Evolutionary conservation across 2,797 vertebrate genomes (phyloP).

Genomic region (Sebastes kiyomatsui): DNA sequence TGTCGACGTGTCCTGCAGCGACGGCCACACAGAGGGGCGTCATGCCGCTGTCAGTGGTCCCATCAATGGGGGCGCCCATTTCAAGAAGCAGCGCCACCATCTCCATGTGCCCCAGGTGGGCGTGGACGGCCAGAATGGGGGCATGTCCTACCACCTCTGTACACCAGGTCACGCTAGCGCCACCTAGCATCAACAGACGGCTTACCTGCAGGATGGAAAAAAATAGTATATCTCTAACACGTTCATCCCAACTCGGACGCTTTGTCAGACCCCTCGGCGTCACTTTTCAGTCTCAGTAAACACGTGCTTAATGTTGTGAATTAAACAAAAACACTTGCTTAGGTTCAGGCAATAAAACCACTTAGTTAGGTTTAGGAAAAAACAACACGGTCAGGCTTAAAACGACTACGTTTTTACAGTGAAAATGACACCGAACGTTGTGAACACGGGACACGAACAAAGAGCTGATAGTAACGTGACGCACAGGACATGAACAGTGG

Average conservation of each 20-base stretch:
- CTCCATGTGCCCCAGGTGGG: constrained; percentile 94
- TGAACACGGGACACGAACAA: no score
- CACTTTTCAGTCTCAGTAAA: no score
- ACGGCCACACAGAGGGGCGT: constrained; percentile 92
- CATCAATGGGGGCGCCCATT: constrained; percentile 89
- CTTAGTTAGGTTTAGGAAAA: no score
- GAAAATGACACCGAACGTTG: no score
- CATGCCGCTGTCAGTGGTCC: constrained; percentile 89
- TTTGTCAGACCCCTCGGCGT: no score
- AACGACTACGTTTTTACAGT: no score
- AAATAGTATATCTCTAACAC: not conserved
- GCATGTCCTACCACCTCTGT: constrained; percentile 95
- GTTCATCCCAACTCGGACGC: no score
- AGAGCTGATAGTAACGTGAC: no score
- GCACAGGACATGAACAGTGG: fast-evolving
- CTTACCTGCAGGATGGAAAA: constrained; percentile 85
- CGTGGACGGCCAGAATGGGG: constrained; percentile 92
- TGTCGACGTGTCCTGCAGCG: constrained; percentile 87
- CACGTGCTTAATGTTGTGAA: no score
- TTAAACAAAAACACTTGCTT: no score
- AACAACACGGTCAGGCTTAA: no score
- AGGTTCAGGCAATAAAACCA: no score
- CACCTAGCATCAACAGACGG: constrained; percentile 93
- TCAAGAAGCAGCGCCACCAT: constrained; percentile 91
- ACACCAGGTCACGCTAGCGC: constrained; percentile 93